Conservation (phyloP, 2,888 invertebrate species). For the Antitype chi region DNA sequence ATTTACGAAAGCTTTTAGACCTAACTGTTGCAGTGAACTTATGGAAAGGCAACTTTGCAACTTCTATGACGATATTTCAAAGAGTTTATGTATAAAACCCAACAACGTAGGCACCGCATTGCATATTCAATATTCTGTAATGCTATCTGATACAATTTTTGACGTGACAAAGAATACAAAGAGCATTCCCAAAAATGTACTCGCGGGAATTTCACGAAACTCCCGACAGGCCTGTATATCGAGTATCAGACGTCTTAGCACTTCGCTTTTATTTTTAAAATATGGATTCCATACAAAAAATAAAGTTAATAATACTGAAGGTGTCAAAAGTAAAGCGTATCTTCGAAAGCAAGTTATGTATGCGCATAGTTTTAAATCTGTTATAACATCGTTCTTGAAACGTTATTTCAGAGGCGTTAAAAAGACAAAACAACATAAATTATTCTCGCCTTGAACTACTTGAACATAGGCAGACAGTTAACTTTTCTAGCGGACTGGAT, state of each 20-base stretch:
- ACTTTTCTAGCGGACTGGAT: slow-evolving; percentile 70
- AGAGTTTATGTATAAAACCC: slow-evolving; percentile 12
- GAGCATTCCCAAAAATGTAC: slow-evolving; percentile 76
- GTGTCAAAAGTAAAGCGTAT: slow-evolving; percentile 34
- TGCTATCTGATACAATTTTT: slow-evolving; percentile 77
- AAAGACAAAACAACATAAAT: slow-evolving; percentile 64
- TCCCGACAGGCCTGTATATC: slow-evolving; percentile 77
- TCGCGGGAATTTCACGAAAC: slow-evolving; percentile 73
- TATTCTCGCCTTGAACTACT: slow-evolving; percentile 57
- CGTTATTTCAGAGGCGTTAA: slow-evolving; percentile 40
- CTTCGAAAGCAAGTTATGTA: slow-evolving; percentile 46
- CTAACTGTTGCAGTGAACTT: slow-evolving; percentile 40
- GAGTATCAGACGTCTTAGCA: slow-evolving; percentile 78
- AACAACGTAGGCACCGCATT: slow-evolving; percentile 30
- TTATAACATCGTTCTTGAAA: slow-evolving; percentile 35
- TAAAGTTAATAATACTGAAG: slow-evolving; percentile 58
- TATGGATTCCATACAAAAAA: slow-evolving; percentile 71
- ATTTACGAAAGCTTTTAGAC: slow-evolving; percentile 55
- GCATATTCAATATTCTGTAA: slow-evolving; percentile 72
- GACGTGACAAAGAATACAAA: slow-evolving; percentile 77
- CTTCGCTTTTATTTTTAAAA: slow-evolving; percentile 74
- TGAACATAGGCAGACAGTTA: slow-evolving; percentile 56
- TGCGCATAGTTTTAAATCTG: slow-evolving; percentile 58
- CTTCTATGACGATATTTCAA: slow-evolving; percentile 24
- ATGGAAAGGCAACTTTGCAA: slow-evolving; percentile 29